phyloP scores from a whole-genome alignment of 2,797 vertebrate species.

The Pempheris klunzingeri region DNA sequence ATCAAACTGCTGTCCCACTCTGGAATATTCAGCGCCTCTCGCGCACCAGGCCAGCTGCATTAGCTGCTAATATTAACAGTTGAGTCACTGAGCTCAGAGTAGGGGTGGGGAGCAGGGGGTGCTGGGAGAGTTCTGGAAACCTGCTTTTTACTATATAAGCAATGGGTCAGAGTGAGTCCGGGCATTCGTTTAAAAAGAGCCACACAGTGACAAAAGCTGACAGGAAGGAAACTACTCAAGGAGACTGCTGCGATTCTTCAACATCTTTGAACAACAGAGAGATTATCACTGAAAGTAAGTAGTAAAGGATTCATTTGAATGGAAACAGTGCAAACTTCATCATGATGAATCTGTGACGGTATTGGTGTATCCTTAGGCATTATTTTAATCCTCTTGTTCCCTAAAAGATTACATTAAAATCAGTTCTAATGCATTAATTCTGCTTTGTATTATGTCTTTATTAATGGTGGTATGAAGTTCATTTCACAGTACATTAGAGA shows the following conservation, averaged over 20 bases:
- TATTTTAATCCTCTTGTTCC: not conserved
- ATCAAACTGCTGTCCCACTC: slow-evolving; percentile 54
- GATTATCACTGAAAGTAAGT: slow-evolving; percentile 62
- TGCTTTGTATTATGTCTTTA: not conserved
- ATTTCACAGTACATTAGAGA: not conserved
- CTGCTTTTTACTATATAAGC: slow-evolving; percentile 66
- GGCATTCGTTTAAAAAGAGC: slow-evolving; percentile 54
- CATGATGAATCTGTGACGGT: not conserved
- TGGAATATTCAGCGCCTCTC: slow-evolving; percentile 72
- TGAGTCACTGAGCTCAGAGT: slow-evolving; percentile 59
- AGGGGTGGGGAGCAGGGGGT: not conserved
- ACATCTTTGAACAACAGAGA: slow-evolving; percentile 31
- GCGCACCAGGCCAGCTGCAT: slow-evolving; percentile 47
- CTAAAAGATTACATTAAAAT: not conserved
- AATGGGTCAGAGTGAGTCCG: slow-evolving; percentile 25
- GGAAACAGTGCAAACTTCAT: not conserved
- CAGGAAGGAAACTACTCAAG: slow-evolving; percentile 11
- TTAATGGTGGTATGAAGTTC: not conserved
- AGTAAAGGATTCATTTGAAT: not conserved
- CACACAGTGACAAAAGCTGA: slow-evolving; percentile 33
- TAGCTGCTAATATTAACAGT: slow-evolving; percentile 75
- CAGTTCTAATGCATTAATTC: not conserved
- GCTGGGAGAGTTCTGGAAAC: slow-evolving; percentile 74
- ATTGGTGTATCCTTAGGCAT: not conserved
- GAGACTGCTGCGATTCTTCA: slow-evolving; percentile 36